Conservation (phyloP, 2,113 vertebrate species). For the Rhabdornis inornatus region DNA sequence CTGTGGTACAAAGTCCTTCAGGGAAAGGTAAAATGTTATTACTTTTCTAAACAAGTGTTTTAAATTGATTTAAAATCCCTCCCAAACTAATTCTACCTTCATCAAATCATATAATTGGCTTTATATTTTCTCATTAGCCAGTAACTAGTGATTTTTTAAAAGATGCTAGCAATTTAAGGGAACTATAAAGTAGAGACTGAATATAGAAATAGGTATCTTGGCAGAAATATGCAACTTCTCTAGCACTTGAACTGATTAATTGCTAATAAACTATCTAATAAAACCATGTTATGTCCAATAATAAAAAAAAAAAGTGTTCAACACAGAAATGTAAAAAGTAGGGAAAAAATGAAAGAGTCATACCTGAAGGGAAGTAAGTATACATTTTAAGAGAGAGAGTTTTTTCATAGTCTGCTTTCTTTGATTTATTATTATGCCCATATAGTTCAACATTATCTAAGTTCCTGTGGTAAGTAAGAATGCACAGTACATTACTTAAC, state of each 20-base stretch:
- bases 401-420: background rate
- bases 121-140: slow-evolving; percentile 55
- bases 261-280: slow-evolving; percentile 18
- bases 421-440: background rate
- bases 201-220: slow-evolving; percentile 12
- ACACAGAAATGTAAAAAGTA: background rate
- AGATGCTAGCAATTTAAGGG: slow-evolving; percentile 29
- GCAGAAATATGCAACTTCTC: slow-evolving; percentile 1
- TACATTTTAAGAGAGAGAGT: background rate
- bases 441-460: background rate
- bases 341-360: background rate
- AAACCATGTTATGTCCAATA: background rate
- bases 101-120: slow-evolving; percentile 37
- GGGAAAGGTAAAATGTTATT: background rate
- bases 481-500: background rate
- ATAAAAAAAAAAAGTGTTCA: background rate
- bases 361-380: background rate
- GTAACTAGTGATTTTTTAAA: slow-evolving; percentile 30
- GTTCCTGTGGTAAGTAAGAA: background rate
- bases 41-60: slow-evolving; percentile 9
- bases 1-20: background rate
- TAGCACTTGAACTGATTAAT: slow-evolving; percentile 17
- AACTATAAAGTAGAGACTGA: slow-evolving; percentile 36
- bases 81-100: slow-evolving; percentile 5
- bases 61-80: background rate